phyloP scores from a whole-genome alignment of 2,797 vertebrate species.

The Orientallactaga sibirica region DNA sequence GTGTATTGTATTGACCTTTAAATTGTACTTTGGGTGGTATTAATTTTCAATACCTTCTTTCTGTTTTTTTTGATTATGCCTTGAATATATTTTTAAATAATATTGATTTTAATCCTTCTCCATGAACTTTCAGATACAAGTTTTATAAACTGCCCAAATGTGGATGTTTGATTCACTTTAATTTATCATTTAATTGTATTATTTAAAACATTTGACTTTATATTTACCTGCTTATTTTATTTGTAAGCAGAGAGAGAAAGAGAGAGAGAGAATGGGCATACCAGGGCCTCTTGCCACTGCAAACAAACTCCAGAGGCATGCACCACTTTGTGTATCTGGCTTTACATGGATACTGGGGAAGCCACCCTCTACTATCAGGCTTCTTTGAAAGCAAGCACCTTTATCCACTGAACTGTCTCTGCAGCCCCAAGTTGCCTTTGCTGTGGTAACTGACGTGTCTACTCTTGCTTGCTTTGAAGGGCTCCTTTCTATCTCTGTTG shows the following conservation, averaged over 20 bases:
- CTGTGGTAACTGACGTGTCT: not conserved
- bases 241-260: too few species aligned
- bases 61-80: not conserved
- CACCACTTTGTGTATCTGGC: too few species aligned
- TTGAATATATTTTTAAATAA: conserved; percentile 1
- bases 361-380: too few species aligned
- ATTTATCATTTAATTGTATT: conserved; percentile 17
- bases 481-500: not conserved
- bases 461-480: not conserved
- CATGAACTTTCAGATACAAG: not conserved
- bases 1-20: conserved; percentile 14
- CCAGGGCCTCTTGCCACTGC: too few species aligned
- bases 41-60: not conserved
- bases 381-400: too few species aligned
- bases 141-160: not conserved
- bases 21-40: not conserved
- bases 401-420: too few species aligned
- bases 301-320: too few species aligned
- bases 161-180: conserved; percentile 1
- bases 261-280: too few species aligned
- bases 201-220: conserved; percentile 45
- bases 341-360: too few species aligned
- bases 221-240: too few species aligned
- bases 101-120: conserved; percentile 27
- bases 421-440: not conserved